Conservation (phyloP, 2,888 invertebrate species). For the Aleiodes leptofemur region DNA sequence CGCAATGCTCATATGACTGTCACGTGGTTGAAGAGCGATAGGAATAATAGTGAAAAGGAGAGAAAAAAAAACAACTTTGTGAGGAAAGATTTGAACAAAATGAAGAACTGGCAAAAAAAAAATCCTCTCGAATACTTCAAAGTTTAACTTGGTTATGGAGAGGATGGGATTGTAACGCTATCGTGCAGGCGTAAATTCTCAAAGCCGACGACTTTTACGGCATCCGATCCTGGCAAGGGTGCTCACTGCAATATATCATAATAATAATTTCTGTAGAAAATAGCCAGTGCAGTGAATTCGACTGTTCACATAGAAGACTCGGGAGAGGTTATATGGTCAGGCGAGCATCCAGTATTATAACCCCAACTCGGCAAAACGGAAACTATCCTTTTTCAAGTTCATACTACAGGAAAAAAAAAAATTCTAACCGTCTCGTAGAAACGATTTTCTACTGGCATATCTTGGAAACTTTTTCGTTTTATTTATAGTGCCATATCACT, state of each 20-base stretch:
- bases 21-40: background rate
- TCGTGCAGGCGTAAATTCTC: slow-evolving; percentile 39
- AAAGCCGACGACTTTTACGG: slow-evolving; percentile 44
- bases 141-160: background rate
- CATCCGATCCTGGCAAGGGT: slow-evolving; percentile 33
- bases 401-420: background rate
- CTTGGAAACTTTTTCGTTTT: background rate
- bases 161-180: slow-evolving; percentile 24
- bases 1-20: background rate
- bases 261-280: slow-evolving; percentile 37
- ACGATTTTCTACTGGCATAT: slow-evolving; percentile 4
- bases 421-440: background rate
- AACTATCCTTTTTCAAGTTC: slow-evolving; percentile 32
- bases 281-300: slow-evolving; percentile 24
- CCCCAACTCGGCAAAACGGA: slow-evolving; percentile 9
- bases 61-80: background rate
- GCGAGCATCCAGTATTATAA: slow-evolving; percentile 5
- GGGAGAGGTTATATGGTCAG: slow-evolving; percentile 28
- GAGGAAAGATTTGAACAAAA: too few relatives aligned
- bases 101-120: background rate
- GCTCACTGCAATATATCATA: slow-evolving; percentile 35
- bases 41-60: too few relatives aligned
- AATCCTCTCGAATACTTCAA: background rate
- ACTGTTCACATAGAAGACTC: background rate
- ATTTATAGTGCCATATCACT: slow-evolving; percentile 6